phyloP scores from a whole-genome alignment of 2,888 invertebrate genomes.

The Melinaea menophilus region DNA sequence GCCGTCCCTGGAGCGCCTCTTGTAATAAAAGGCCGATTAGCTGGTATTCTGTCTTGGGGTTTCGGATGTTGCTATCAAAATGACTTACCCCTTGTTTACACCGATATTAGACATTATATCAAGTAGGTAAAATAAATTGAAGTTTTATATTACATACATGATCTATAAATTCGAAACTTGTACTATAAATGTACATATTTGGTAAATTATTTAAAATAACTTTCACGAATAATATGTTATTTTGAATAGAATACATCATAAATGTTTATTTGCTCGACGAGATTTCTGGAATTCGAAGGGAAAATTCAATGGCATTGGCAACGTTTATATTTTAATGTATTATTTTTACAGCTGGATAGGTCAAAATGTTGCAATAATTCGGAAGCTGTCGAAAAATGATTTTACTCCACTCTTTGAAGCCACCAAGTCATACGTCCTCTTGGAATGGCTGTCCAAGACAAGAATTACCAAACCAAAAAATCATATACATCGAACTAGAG shows the following conservation, averaged over 20 bases:
- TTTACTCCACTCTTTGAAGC: conserved; percentile 44
- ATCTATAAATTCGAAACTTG: neutral
- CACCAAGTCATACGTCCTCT: conserved; percentile 43
- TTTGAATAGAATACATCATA: too few relatives aligned
- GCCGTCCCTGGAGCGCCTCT: conserved; percentile 65
- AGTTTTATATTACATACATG: neutral
- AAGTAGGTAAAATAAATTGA: conserved; percentile 40
- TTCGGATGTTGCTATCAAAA: conserved; percentile 58
- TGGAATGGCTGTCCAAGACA: conserved; percentile 45
- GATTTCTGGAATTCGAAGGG: too few relatives aligned
- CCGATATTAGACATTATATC: conserved; percentile 40
- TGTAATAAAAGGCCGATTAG: conserved; percentile 45
- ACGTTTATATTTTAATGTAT: neutral
- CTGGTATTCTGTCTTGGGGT: conserved; percentile 63
- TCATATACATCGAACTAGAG: conserved; percentile 17
- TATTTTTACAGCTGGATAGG: conserved; percentile 53
- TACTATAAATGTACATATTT: too few relatives aligned
- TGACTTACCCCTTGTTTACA: conserved; percentile 61
- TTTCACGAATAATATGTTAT: too few relatives aligned
- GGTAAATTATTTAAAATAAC: too few relatives aligned
- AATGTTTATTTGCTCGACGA: too few relatives aligned
- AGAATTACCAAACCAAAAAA: conserved; percentile 34
- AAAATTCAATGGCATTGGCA: too few relatives aligned
- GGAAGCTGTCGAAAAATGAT: conserved; percentile 34
- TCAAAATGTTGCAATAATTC: conserved; percentile 43